A percentile compares a stretch with the other conserved stretches of the same genome.
These are phyloP conservation scores for Benitochromis conjunctus DNA, from an alignment of 2,113 vertebrate species.

Conservation along the genomic window DNA sequence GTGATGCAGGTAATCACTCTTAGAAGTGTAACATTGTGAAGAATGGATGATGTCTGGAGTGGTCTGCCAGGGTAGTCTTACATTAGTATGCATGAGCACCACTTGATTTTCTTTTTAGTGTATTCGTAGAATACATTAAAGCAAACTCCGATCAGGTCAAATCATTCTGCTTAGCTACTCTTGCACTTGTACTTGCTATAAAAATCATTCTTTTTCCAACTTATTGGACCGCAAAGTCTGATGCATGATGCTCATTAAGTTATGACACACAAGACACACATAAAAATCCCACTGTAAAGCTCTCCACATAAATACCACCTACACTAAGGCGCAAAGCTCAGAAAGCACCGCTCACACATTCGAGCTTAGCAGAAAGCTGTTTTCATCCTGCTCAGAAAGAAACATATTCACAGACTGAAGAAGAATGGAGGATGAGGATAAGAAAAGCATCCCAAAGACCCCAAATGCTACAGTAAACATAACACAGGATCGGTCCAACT, in stretches of 20 bases:
- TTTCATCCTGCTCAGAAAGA: background rate
- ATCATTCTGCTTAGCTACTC: background rate
- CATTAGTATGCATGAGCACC: background rate
- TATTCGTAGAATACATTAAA: background rate
- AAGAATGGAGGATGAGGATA: background rate
- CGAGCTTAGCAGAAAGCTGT: background rate
- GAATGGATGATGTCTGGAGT: background rate
- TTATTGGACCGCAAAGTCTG: background rate
- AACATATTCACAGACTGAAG: background rate
- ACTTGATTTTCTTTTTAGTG: background rate
- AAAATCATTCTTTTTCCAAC: background rate
- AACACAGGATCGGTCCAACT: background rate
- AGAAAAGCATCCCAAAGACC: background rate
- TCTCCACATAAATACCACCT: slow-evolving; percentile 1
- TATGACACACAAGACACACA: background rate
- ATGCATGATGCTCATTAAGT: background rate
- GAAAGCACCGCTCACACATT: background rate
- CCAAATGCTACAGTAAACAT: background rate
- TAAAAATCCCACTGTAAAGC: background rate
- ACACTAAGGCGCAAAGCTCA: slow-evolving; percentile 6
- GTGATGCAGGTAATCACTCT: background rate
- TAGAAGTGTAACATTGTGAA: background rate
- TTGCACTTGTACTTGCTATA: background rate
- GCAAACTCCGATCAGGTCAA: background rate
- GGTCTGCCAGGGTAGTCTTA: background rate